Base-by-base conservation (phyloP, 2,797 vertebrate species). In the Adrianichthys oophorus region DNA sequence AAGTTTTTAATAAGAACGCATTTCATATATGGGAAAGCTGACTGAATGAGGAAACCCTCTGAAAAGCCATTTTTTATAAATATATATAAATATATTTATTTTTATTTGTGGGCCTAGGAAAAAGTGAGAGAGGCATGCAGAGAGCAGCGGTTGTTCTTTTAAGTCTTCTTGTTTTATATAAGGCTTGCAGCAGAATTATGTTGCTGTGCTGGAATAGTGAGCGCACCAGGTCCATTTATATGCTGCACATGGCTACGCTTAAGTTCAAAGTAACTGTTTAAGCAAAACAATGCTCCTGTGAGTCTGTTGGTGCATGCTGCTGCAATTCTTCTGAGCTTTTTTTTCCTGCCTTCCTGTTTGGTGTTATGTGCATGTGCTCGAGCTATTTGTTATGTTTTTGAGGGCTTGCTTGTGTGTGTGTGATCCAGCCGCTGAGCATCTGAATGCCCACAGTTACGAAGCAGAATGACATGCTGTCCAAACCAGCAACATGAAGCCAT, bases 381-480 rank as follows among this genome's bases (percentile, higher is more conserved):
- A 32, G 18, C 50, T 14, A 41, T 7, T 26, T 2, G 2, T 15
- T 21, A 26, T 17, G 4, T 41, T 23, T 51, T 21, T 56, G 53
- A 18, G 42, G 10, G 16, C 23, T 14, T 50, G 16, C 24, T 23
- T 49, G 15, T 58, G 10, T 48, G n/a, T 17, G 46, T 42, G 55
- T 46, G 41, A 74, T 80, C 60, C 59, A 79, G 82, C 57, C 69
- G 65, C 54, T 84, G 62, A 78, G 82, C 82, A 85, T 72, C 71
- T 84, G 82, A 84, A 71, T 73, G 65, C 68, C 48, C 71, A 74
- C 74, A 70, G 43, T 82, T 80, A 84, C 82, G 80, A 42, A 74
- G 74, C 80, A 57, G 62, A 64, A 86, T 84, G 62, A 65, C 72
- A 74, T 47, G 41, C 64, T 78, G 77, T 84, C 66, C 72, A 78